These are phyloP conservation scores for Chiloscyllium plagiosum DNA, from an alignment of 2,113 vertebrate species.

Conservation along the genomic window DNA sequence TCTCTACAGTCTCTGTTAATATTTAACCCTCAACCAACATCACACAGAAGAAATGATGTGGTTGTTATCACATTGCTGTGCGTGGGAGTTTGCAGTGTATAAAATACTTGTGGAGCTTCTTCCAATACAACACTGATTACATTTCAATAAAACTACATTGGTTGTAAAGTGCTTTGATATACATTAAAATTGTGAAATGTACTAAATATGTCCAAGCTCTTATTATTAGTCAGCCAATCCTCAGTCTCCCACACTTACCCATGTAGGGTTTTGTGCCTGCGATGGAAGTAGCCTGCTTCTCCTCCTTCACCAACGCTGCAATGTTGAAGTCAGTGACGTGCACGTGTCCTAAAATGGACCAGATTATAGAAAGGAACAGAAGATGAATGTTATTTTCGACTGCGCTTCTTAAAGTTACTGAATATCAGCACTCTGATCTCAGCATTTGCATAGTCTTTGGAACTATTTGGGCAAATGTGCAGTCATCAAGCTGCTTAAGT, in stretches of 20 bases:
- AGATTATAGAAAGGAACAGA: conserved; percentile 40
- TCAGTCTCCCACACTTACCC: conserved; percentile 60
- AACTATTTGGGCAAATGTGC: neutral
- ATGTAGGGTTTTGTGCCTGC: conserved; percentile 97
- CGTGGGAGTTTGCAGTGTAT: neutral
- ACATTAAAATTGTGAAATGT: neutral
- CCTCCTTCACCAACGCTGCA: conserved; percentile 74
- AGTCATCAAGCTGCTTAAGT: neutral
- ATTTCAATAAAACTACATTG: neutral
- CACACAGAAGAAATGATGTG: neutral
- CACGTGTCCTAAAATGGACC: conserved; percentile 67
- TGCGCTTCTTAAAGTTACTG: neutral
- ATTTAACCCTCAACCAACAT: neutral
- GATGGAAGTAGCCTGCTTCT: conserved; percentile 72
- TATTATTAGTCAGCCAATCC: neutral
- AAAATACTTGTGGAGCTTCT: neutral
- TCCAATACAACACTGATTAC: neutral
- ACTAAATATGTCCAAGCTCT: neutral
- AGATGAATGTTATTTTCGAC: neutral
- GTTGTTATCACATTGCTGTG: neutral
- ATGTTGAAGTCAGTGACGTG: conserved; percentile 97
- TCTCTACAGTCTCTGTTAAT: neutral
- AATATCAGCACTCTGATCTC: neutral
- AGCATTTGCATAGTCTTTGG: neutral
- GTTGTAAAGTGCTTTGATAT: neutral